A percentile compares a stretch with the other conserved stretches of the same genome.
Evolutionary conservation across 2,888 invertebrate genomes (phyloP).

Genomic region (Philonicus albiceps): DNA sequence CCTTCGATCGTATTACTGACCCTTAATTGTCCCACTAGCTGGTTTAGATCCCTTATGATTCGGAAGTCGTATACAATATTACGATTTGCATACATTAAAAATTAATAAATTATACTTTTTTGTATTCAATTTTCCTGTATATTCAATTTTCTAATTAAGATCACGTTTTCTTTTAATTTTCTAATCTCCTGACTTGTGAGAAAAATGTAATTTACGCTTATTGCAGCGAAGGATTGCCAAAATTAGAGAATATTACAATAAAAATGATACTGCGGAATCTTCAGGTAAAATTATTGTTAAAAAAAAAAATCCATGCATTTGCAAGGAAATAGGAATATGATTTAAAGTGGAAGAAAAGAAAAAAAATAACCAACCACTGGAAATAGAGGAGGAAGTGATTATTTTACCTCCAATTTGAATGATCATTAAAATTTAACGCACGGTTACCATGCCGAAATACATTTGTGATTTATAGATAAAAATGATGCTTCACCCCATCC

Average conservation of each 20-base stretch:
- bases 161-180: no score
- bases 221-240: not conserved
- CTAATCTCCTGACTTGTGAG: no score
- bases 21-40: no score
- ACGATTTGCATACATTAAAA: no score
- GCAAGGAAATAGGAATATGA: not conserved
- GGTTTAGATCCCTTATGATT: no score
- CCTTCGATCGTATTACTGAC: no score
- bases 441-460: constrained; percentile 15
- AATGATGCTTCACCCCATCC: not conserved
- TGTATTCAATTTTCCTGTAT: no score
- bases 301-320: not conserved
- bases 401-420: constrained; percentile 17
- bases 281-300: not conserved
- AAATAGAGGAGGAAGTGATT: constrained; percentile 4
- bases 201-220: not conserved
- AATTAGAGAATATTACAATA: not conserved
- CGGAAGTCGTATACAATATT: no score
- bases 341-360: not conserved
- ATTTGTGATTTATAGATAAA: constrained; percentile 31
- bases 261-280: not conserved
- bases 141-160: no score
- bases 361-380: not conserved
- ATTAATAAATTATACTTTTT: no score
- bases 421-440: constrained; percentile 29